Percentiles rank a stretch among this genome's conserved stretches.
Evolutionary conservation across 2,888 invertebrate genomes (phyloP).

Genomic region (Ophioninae sp.): DNA sequence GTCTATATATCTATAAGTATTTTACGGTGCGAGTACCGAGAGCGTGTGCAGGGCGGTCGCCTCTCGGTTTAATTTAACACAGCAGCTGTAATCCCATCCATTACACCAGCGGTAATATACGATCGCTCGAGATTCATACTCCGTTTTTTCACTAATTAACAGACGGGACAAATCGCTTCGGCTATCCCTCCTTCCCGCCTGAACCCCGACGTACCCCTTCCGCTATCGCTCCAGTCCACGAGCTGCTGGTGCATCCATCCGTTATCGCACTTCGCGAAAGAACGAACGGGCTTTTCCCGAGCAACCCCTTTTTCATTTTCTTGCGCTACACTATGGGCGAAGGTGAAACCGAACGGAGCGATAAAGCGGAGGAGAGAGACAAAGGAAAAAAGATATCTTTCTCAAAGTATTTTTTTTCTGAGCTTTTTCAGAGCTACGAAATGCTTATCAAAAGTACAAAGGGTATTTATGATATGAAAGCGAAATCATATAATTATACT

Average conservation of each 20-base stretch:
- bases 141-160: slow-evolving; percentile 82
- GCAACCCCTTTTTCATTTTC: slow-evolving; percentile 61
- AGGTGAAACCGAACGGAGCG: slow-evolving; percentile 62
- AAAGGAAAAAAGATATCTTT: neutral
- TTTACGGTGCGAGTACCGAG: slow-evolving; percentile 65
- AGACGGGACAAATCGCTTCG: slow-evolving; percentile 81
- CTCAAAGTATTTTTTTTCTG: slow-evolving; percentile 14
- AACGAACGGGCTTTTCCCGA: slow-evolving; percentile 49
- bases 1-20: slow-evolving; percentile 58
- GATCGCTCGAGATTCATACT: slow-evolving; percentile 82
- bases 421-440: too few species aligned
- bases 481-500: too few species aligned
- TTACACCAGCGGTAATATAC: slow-evolving; percentile 81
- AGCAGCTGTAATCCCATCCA: slow-evolving; percentile 82
- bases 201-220: slow-evolving; percentile 56
- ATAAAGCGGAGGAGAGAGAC: neutral
- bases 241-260: slow-evolving; percentile 55
- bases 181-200: slow-evolving; percentile 70
- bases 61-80: slow-evolving; percentile 81
- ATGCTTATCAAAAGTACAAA: too few species aligned
- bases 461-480: too few species aligned
- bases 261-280: slow-evolving; percentile 64
- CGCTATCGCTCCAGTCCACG: slow-evolving; percentile 48
- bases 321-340: slow-evolving; percentile 57
- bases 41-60: slow-evolving; percentile 70